A percentile compares a stretch with the other conserved stretches of the same genome.
Conservation (phyloP, 1,140 invertebrate genomes). For the Drosophila carrolli region DNA sequence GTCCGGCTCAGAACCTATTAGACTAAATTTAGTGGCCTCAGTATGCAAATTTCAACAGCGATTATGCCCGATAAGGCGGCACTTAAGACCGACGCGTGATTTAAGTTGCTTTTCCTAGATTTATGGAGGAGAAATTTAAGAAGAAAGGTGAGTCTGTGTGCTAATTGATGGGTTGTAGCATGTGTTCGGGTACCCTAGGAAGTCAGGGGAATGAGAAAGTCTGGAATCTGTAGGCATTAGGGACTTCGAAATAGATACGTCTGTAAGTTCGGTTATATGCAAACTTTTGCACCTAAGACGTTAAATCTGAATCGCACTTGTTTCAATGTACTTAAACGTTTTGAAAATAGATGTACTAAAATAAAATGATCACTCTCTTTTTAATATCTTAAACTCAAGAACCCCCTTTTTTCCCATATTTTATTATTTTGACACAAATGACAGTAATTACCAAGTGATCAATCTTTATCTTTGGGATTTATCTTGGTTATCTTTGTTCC, state of each 20-base stretch:
- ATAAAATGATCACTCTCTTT: too few species aligned
- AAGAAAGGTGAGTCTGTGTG: slow-evolving; percentile 27
- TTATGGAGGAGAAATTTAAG: slow-evolving; percentile 41
- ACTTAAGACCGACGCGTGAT: slow-evolving; percentile 54
- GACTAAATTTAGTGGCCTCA: slow-evolving; percentile 60
- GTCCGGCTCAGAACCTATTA: slow-evolving; percentile 54
- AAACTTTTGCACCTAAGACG: too few species aligned
- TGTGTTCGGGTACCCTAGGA: slow-evolving; percentile 19
- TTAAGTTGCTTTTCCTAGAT: slow-evolving; percentile 26
- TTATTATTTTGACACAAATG: neutral
- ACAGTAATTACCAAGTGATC: slow-evolving; percentile 9
- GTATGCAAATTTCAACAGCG: slow-evolving; percentile 66
- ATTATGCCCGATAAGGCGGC: slow-evolving; percentile 45
- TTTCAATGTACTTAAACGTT: too few species aligned
- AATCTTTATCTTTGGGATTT: slow-evolving; percentile 18
- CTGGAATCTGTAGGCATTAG: neutral
- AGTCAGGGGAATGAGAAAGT: neutral
- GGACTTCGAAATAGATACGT: neutral
- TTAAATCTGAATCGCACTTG: too few species aligned
- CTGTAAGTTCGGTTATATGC: neutral
- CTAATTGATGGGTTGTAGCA: slow-evolving; percentile 51
- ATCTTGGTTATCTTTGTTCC: slow-evolving; percentile 12
- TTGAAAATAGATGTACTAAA: too few species aligned
- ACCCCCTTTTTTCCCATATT: too few species aligned
- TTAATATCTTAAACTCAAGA: too few species aligned